Base-by-base conservation (phyloP, 1,140 invertebrate genomes). In the Conus ventricosus region DNA sequence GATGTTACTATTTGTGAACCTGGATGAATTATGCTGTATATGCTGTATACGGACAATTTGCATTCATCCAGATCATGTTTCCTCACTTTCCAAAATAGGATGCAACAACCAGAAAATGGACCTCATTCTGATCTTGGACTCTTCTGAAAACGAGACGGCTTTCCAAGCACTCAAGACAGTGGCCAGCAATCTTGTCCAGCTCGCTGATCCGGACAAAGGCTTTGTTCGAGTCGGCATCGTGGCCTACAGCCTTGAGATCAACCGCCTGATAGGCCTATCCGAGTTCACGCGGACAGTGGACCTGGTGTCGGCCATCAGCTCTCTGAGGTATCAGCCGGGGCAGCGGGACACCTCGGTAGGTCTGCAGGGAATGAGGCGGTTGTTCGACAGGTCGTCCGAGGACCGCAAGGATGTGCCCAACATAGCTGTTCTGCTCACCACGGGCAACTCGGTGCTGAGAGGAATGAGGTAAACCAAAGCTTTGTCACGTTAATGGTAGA, bases 331-430 rank as follows among this genome's bases (percentile, higher is more conserved):
- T 81, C 81, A 90, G 90, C 81, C 88, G 76, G 85, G 87, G 76
- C 85, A 55, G 67, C 51, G 75, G 39, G 89, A 51, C 88, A 90
- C 57, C 84, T 88, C 84, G n/a, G 88, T 23, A 23, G 90, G 63
- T 53, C 87, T 87, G 88, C 82, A 91, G 39, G 88, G 92, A 17
- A 88, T 92, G 78, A 87, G 81, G 0, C 84, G 91, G 57, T 57
- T 93, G 7, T 91, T 94, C 57, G 67, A 51, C 25, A 63, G 27
- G 11, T 60, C 76, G 15, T 80, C 87, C 5, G 91, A 91, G 11
- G 94, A 93, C 60, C 89, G 94, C 53, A 88, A 91, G 10, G 91
- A 91, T 51, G 89, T 88, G 25, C 90, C 92, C 0, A 91, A 92
- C 23, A 89, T 90, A 27, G 84, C 91, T 51, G 89, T 94, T 17